These are phyloP conservation scores for Dryobates pubescens DNA, from an alignment of 2,797 vertebrate species.

Conservation along the genomic window DNA sequence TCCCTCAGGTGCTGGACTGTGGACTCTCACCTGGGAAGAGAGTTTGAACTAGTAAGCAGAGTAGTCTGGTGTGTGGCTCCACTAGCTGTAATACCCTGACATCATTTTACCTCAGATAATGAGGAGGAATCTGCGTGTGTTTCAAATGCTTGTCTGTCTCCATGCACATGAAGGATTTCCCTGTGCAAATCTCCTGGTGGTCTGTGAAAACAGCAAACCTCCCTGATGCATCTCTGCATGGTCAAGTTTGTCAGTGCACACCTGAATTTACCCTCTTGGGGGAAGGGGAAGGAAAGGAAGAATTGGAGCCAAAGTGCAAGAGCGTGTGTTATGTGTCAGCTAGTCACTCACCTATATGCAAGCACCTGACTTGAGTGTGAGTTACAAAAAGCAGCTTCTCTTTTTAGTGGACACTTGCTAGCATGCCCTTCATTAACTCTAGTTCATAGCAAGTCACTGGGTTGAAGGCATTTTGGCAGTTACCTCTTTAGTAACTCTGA, in stretches of 20 bases:
- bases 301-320: not conserved
- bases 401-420: not conserved
- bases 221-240: not conserved
- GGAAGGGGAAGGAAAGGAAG: not conserved
- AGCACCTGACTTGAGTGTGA: not conserved
- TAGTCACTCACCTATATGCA: not conserved
- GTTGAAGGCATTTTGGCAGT: not conserved
- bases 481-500: not conserved
- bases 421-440: not conserved
- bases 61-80: not conserved
- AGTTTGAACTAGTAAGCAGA: not conserved
- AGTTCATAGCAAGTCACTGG: not conserved
- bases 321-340: not conserved
- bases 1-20: not conserved
- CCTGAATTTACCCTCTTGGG: not conserved
- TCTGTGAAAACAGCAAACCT: not conserved
- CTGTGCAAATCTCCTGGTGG: not conserved
- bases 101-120: not conserved
- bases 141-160: accelerated
- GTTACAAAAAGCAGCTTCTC: not conserved
- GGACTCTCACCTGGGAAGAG: not conserved
- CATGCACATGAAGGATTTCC: not conserved
- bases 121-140: not conserved
- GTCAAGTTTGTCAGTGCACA: not conserved
- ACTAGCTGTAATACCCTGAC: not conserved